These are phyloP conservation scores for Helarctos malayanus DNA, from an alignment of 2,797 vertebrate genomes.

Conservation along the genomic window DNA sequence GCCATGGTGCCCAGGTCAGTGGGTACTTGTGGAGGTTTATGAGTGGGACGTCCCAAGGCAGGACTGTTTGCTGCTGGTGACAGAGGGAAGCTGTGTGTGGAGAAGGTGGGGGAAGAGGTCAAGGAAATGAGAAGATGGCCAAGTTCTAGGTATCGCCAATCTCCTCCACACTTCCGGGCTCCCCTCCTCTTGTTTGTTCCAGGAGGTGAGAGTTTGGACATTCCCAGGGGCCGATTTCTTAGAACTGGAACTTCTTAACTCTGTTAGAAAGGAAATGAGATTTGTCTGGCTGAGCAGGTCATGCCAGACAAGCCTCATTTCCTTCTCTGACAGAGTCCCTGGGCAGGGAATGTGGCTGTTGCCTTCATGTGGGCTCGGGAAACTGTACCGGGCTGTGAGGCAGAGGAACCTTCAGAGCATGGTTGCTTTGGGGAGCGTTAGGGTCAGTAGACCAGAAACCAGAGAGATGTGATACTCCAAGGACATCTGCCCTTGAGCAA, in stretches of 20 bases:
- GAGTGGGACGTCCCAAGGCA: not conserved
- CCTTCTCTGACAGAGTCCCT: slow-evolving; percentile 43
- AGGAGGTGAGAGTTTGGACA: slow-evolving; percentile 14
- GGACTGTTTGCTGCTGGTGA: not conserved
- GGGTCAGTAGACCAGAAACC: not conserved
- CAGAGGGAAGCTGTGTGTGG: not conserved
- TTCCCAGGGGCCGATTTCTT: slow-evolving; percentile 51
- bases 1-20: not conserved
- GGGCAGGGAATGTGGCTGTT: not conserved
- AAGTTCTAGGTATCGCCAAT: not conserved
- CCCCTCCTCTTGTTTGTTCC: not conserved
- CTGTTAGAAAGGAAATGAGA: slow-evolving; percentile 71
- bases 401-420: not conserved
- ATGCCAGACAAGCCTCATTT: slow-evolving; percentile 62
- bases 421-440: not conserved
- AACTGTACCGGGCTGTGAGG: not conserved
- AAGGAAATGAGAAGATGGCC: not conserved
- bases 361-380: not conserved
- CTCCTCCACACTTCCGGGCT: not conserved
- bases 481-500: not conserved
- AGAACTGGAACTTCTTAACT: slow-evolving; percentile 54
- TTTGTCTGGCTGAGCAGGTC: slow-evolving; percentile 57
- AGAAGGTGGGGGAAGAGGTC: too few relatives aligned
- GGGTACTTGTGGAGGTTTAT: not conserved
- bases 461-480: not conserved